Evolutionary conservation across 2,113 vertebrate species (phyloP), one percentile per base, ranked within the genome.

Genomic region (Melanocharis versteri): DNA sequence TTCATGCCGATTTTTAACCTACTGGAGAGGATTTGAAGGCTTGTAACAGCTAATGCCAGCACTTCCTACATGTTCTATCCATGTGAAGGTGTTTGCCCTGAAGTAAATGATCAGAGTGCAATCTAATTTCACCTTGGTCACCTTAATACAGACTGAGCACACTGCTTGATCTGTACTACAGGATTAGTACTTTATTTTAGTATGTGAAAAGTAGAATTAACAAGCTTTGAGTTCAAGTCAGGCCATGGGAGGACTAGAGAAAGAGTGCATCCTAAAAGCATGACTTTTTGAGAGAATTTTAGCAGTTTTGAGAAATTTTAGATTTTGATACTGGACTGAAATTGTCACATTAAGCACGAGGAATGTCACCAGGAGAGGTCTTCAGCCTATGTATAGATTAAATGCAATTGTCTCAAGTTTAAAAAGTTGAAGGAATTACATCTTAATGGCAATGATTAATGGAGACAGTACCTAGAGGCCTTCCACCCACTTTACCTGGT

Each of bases 251-350:
- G 12, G 40, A 47, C 7, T 33, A 69, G 14, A 87, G 51, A 65
- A 87, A 50, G 14, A 45, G 13, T 33, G 7, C 18, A 44, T 65
- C 23, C 30, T 71, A 71, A 83, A 90, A 64, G 24, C 15, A 17
- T 53, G 15, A 56, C 16, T 26, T 6, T 64, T 97, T 60, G 97
- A 98, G 71, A 17, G 7, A n/a, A 83, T 10, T 97, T 98, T 93
- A 82, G 85, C 10, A 37, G 86, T 13, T 93, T 98, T 72, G 11
- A 27, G 57, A 98, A 98, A 65, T 58, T 98, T 85, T 96, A 83
- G 26, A 14, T 24, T 47, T 97, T 99, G 16, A 83, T 97, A 82
- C 75, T 98, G 26, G 89, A 66, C 45, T 83, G 71, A 80, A 95
- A 97, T 44, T 96, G 95, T 86, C 58, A 85, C 1, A 13, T 95